Percentiles rank a stretch among this genome's conserved stretches.
These are phyloP conservation scores for Rhynchophorus ferrugineus DNA, from an alignment of 1,140 invertebrate species.

Conservation along the genomic window DNA sequence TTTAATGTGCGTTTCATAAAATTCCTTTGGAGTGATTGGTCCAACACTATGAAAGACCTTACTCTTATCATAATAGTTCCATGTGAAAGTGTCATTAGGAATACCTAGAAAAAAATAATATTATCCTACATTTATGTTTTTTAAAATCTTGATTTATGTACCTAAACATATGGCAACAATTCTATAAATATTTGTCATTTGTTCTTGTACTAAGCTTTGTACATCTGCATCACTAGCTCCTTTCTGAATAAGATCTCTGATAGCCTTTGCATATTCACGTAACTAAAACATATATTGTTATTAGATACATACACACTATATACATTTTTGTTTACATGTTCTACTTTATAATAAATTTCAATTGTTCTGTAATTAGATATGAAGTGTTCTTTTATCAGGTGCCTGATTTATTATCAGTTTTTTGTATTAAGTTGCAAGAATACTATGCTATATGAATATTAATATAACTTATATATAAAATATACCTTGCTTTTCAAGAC, in stretches of 20 bases:
- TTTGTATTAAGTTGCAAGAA: too few relatives aligned
- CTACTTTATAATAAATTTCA: too few relatives aligned
- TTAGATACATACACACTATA: neutral
- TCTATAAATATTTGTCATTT: slow-evolving; percentile 71
- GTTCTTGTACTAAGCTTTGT: slow-evolving; percentile 51
- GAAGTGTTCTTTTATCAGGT: too few relatives aligned
- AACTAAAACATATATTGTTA: slow-evolving; percentile 46
- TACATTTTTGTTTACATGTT: neutral
- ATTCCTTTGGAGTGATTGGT: slow-evolving; percentile 67
- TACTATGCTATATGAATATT: too few relatives aligned
- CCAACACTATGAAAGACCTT: slow-evolving; percentile 71
- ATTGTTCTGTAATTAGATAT: too few relatives aligned
- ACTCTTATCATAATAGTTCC: slow-evolving; percentile 83
- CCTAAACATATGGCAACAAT: slow-evolving; percentile 75
- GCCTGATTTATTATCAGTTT: too few relatives aligned
- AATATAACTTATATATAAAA: too few relatives aligned
- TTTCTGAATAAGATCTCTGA: slow-evolving; percentile 54
- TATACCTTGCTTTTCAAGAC: slow-evolving; percentile 73
- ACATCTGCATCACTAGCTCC: slow-evolving; percentile 51
- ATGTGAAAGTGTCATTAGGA: slow-evolving; percentile 72
- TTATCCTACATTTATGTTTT: neutral
- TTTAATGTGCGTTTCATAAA: slow-evolving; percentile 74
- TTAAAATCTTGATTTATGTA: slow-evolving; percentile 24
- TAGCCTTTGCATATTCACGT: slow-evolving; percentile 69
- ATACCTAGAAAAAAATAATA: slow-evolving; percentile 48